Base-by-base conservation (phyloP, 2,113 vertebrate genomes). In the Gila orcuttii region DNA sequence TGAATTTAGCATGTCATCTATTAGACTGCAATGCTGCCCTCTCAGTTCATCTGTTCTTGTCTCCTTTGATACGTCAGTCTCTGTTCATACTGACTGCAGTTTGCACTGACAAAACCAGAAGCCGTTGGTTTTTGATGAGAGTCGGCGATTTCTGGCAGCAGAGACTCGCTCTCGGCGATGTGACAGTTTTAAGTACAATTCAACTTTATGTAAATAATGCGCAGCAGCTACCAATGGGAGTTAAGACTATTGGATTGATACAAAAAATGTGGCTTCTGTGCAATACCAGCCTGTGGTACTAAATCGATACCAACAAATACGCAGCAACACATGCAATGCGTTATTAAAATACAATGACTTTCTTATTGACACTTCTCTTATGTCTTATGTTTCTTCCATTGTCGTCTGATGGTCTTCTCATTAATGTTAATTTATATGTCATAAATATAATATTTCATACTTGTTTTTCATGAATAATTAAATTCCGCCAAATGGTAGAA, bases 1-100 rank as follows among this genome's bases (percentile, higher is more conserved):
- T 47, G 79, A 80, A 80, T 80, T 80, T 47, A 80, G 55, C 55
- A 39, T 60, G 55, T n/a, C 31, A 8, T 2, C 52, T 60, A 79
- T 60, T 60, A 79, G 79, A 64, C 59, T 47, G n/a, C 21, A 25
- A 11, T 4, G 52, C 39, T 28, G 45, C 6, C 31, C n/a, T 64
- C 36, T 28, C n/a, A 28, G 39, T 64, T 81, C 59, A 66, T 64
- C 59, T 21, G n/a, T 31, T 81, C 42, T 45, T 28, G 21, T 80
- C 78, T 64, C 8, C 59, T 45, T 64, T 9, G 23, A 59, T 28
- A 3, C 42, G 55, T 79, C 55, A 25, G 64, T 19, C 15, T 12
- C 21, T 12, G 1, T 3, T 3, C 47, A 31, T 7, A 28, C 23
- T 50, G 13, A 15, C 45, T 9, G n/a, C 2, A 21, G 23, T 73